These are phyloP conservation scores for Neotoma lepida DNA, from an alignment of 2,113 vertebrate genomes.

Conservation along the genomic window DNA sequence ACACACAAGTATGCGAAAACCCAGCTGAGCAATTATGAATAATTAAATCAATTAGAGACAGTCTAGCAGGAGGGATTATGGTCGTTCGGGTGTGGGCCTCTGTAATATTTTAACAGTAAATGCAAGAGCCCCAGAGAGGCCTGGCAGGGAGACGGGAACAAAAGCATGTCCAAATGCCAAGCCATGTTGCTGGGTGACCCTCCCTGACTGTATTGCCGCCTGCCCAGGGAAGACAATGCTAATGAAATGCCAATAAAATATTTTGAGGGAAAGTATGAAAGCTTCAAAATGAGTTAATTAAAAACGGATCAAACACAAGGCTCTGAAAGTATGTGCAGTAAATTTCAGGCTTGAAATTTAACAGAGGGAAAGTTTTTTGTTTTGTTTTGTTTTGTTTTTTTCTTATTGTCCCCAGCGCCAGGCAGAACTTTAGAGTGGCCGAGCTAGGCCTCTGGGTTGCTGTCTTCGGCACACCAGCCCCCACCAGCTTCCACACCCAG, in stretches of 20 bases:
- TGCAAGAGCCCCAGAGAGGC: constrained; percentile 84
- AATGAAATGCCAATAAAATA: constrained; percentile 92
- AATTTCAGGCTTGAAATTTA: constrained; percentile 71
- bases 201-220: constrained; percentile 83
- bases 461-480: neutral
- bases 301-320: constrained; percentile 87
- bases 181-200: constrained; percentile 88
- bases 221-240: constrained; percentile 89
- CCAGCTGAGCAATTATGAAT: constrained; percentile 95
- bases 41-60: constrained; percentile 97
- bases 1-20: constrained; percentile 87
- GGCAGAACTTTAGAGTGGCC: constrained; percentile 28
- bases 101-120: constrained; percentile 94
- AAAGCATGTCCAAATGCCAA: constrained; percentile 87
- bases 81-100: constrained; percentile 87
- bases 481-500: neutral
- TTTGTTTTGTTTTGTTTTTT: neutral
- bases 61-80: constrained; percentile 87
- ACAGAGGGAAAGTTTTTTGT: constrained; percentile 59
- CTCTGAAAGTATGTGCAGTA: constrained; percentile 72
- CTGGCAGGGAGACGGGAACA: constrained; percentile 80
- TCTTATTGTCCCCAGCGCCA: neutral
- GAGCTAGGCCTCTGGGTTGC: neutral
- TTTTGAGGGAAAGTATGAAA: constrained; percentile 86
- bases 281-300: constrained; percentile 88